Evolutionary conservation across 1,140 invertebrate genomes (phyloP).

Genomic region (Coenobita brevimanus): DNA sequence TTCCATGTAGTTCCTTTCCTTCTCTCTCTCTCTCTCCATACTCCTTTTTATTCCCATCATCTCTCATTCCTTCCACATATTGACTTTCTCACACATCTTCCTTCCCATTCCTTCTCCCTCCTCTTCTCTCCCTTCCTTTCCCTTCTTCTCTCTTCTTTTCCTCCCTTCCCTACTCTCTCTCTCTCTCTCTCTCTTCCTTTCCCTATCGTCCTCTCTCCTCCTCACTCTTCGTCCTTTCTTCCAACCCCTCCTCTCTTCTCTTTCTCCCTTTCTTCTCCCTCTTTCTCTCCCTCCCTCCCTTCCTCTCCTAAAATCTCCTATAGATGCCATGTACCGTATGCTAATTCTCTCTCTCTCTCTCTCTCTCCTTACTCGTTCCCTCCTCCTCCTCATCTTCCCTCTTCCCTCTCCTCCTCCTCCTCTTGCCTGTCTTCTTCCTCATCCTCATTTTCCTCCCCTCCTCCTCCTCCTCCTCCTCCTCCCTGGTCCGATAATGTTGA

Average conservation of each 20-base stretch:
- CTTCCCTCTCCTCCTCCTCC: neutral
- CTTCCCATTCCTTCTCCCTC: too few relatives aligned
- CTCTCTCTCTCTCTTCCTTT: constrained; percentile 12
- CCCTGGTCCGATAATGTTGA: neutral
- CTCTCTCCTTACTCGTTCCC: constrained; percentile 21
- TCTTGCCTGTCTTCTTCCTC: neutral
- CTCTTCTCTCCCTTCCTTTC: neutral
- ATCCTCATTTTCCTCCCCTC: neutral
- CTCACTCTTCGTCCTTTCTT: neutral
- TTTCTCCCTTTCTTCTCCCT: neutral
- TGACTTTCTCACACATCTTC: neutral
- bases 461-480: neutral
- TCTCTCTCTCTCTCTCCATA: neutral
- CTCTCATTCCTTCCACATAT: neutral
- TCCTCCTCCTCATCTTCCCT: neutral
- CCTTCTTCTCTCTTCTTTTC: neutral
- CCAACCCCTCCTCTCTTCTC: neutral
- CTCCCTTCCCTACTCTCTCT: neutral
- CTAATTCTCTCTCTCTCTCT: neutral
- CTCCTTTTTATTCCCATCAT: neutral
- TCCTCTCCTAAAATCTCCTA: neutral
- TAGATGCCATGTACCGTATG: neutral
- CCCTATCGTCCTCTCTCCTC: neutral
- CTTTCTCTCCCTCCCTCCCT: too few relatives aligned
- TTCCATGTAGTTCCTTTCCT: neutral